These are phyloP conservation scores for Erebia epiphron DNA, from an alignment of 2,888 invertebrate genomes.

Conservation along the genomic window DNA sequence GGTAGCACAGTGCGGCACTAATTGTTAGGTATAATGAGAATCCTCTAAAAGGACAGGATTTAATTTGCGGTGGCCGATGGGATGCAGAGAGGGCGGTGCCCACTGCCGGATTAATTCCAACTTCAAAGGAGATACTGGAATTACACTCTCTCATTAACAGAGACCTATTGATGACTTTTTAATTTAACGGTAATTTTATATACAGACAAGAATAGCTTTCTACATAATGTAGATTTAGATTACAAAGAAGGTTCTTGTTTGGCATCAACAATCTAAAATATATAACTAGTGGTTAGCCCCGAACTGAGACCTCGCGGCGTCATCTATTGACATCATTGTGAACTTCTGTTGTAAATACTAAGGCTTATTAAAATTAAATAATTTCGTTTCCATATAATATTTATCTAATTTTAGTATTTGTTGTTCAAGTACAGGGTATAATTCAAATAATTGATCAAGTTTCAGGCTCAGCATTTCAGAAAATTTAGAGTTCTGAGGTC, in stretches of 20 bases:
- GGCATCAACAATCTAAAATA: background rate
- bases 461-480: too few species aligned
- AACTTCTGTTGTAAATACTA: too few species aligned
- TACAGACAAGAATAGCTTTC: background rate
- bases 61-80: conserved; percentile 67
- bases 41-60: conserved; percentile 66
- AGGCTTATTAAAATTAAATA: too few species aligned
- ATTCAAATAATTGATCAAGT: too few species aligned
- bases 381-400: too few species aligned
- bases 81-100: conserved; percentile 53
- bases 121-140: conserved; percentile 75
- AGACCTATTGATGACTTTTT: conserved; percentile 27
- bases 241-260: background rate
- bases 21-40: conserved; percentile 67
- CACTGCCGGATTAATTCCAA: conserved; percentile 67
- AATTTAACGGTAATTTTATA: conserved; percentile 30
- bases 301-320: too few species aligned
- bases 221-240: background rate
- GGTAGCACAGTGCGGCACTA: conserved; percentile 55
- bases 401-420: too few species aligned
- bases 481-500: too few species aligned
- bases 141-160: conserved; percentile 55
- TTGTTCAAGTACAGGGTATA: too few species aligned
- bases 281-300: too few species aligned
- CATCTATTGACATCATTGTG: too few species aligned